Percentiles rank a stretch among this genome's conserved stretches.
Conservation (phyloP, 2,888 invertebrate species). For the Lepidocyrtinus sp. region DNA sequence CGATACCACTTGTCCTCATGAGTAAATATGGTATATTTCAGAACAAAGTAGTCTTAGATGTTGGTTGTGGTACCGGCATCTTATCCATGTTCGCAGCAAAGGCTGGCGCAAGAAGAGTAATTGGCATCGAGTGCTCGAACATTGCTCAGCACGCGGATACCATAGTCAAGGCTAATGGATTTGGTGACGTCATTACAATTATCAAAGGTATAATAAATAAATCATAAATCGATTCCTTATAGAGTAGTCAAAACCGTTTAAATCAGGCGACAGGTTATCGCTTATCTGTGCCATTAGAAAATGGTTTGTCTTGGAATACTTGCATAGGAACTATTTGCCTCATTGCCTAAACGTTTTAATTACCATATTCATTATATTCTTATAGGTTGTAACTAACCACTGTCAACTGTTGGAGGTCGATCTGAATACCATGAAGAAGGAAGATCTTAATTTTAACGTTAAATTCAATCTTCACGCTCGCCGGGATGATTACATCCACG, state of each 20-base stretch:
- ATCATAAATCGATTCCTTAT: too few species aligned
- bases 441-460: conserved; percentile 92
- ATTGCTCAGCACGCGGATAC: conserved; percentile 97
- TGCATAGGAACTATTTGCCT: too few species aligned
- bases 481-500: conserved; percentile 97
- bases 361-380: too few species aligned
- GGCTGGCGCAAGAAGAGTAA: conserved; percentile 95
- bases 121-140: conserved; percentile 98
- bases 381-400: conserved; percentile 93
- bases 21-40: too few species aligned
- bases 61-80: conserved; percentile 99
- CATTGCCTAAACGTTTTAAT: too few species aligned
- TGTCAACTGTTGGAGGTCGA: conserved; percentile 98
- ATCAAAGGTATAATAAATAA: conserved; percentile 88
- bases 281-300: too few species aligned
- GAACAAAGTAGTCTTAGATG: conserved; percentile 90
- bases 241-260: too few species aligned
- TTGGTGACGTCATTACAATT: conserved; percentile 85
- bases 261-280: too few species aligned
- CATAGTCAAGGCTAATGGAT: conserved; percentile 90
- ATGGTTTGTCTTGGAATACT: too few species aligned
- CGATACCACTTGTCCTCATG: too few species aligned
- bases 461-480: conserved; percentile 85
- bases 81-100: conserved; percentile 99
- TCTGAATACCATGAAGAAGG: conserved; percentile 96